These are phyloP conservation scores for Rhegmatorhina hoffmannsi DNA, from an alignment of 2,113 vertebrate species.

Conservation along the genomic window DNA sequence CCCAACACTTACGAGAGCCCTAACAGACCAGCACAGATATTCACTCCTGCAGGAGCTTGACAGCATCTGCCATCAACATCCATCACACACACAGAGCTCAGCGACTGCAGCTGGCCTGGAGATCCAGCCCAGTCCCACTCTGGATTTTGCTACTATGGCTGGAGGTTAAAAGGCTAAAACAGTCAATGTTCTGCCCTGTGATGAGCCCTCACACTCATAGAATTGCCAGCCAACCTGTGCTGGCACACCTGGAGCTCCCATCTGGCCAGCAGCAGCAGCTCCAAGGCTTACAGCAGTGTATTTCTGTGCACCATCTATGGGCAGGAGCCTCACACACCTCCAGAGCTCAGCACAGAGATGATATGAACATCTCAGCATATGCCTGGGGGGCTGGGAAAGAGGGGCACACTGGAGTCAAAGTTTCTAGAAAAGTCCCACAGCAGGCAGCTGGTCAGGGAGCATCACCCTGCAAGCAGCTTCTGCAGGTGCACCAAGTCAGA, in stretches of 20 bases:
- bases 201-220: background rate
- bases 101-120: background rate
- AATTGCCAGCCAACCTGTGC: background rate
- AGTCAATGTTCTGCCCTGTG: background rate
- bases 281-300: background rate
- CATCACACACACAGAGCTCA: background rate
- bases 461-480: fast-evolving
- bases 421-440: background rate
- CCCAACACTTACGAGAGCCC: background rate
- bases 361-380: background rate
- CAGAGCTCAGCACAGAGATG: background rate
- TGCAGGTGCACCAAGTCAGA: background rate
- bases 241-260: background rate
- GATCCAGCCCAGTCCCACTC: background rate
- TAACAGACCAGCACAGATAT: background rate
- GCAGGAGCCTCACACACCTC: background rate
- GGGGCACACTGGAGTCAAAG: background rate
- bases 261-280: background rate
- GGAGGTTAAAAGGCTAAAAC: background rate
- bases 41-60: background rate
- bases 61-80: background rate
- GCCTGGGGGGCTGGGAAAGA: fast-evolving
- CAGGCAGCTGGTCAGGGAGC: background rate
- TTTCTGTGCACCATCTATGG: background rate
- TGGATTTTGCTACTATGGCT: fast-evolving